Evolutionary conservation across 2,888 invertebrate genomes (phyloP).

Genomic region (Leptopilina syphax): DNA sequence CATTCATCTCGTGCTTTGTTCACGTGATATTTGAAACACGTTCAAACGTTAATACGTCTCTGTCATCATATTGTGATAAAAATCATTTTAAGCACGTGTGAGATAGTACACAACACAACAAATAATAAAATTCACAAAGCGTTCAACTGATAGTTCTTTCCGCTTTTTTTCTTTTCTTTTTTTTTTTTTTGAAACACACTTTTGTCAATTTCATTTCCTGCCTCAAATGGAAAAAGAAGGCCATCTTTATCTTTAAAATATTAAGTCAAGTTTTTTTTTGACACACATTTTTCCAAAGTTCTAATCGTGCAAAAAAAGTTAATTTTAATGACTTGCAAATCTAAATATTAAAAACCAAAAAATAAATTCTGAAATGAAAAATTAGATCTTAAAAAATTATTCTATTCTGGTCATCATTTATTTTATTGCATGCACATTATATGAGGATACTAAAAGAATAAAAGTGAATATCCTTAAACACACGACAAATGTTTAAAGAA

Average conservation of each 20-base stretch:
- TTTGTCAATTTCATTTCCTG: neutral
- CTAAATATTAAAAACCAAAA: too few species aligned
- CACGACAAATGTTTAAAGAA: neutral
- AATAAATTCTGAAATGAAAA: too few species aligned
- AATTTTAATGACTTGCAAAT: neutral
- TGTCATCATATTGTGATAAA: conserved; percentile 39
- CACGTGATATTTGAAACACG: conserved; percentile 44
- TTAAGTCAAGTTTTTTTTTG: neutral
- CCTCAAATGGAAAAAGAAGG: neutral
- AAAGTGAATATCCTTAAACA: neutral
- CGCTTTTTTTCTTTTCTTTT: neutral
- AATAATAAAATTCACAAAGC: conserved; percentile 1
- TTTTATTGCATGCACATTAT: neutral
- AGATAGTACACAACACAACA: neutral
- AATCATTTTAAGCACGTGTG: conserved; percentile 21
- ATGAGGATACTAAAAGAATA: neutral
- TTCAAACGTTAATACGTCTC: conserved; percentile 38
- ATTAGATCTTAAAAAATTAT: too few species aligned
- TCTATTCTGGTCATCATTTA: neutral
- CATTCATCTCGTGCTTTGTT: conserved; percentile 14
- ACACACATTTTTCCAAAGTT: neutral
- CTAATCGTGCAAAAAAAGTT: neutral
- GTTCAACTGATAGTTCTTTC: conserved; percentile 16
- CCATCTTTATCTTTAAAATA: neutral
- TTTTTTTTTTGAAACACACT: too few species aligned